Conservation (phyloP, 1,140 invertebrate genomes). For the Bombus fervidus region DNA sequence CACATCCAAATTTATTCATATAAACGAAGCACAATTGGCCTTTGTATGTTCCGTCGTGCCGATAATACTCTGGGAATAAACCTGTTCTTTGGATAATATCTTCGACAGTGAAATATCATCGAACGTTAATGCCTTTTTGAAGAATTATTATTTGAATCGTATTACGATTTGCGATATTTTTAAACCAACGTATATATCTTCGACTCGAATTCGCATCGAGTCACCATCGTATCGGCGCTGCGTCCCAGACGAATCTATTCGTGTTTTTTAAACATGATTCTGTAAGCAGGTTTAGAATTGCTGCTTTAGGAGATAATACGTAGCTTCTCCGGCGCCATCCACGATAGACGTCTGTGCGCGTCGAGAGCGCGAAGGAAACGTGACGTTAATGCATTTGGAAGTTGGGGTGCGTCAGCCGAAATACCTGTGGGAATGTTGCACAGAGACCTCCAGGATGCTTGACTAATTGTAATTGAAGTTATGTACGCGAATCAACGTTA, state of each 20-base stretch:
- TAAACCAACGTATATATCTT: background rate
- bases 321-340: background rate
- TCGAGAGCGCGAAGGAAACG: background rate
- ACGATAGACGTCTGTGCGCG: background rate
- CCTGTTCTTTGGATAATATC: background rate
- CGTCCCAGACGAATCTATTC: background rate
- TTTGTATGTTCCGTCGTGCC: background rate
- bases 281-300: background rate
- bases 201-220: background rate
- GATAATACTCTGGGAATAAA: background rate
- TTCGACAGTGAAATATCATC: background rate
- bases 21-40: conserved; percentile 7
- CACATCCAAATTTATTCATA: conserved; percentile 15
- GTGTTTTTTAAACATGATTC: conserved; percentile 27
- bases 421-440: conserved; percentile 45
- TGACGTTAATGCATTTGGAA: conserved; percentile 43
- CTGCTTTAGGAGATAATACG: background rate
- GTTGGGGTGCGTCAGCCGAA: conserved; percentile 39
- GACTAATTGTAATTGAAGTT: conserved; percentile 52
- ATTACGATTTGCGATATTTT: background rate
- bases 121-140: too few species aligned
- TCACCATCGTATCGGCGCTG: background rate
- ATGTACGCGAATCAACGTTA: conserved; percentile 51
- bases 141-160: background rate
- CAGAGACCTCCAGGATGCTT: conserved; percentile 49